A percentile compares a stretch with the other conserved stretches of the same genome.
Evolutionary conservation across 2,888 invertebrate genomes (phyloP).

Genomic region (Cheilosia urbana): DNA sequence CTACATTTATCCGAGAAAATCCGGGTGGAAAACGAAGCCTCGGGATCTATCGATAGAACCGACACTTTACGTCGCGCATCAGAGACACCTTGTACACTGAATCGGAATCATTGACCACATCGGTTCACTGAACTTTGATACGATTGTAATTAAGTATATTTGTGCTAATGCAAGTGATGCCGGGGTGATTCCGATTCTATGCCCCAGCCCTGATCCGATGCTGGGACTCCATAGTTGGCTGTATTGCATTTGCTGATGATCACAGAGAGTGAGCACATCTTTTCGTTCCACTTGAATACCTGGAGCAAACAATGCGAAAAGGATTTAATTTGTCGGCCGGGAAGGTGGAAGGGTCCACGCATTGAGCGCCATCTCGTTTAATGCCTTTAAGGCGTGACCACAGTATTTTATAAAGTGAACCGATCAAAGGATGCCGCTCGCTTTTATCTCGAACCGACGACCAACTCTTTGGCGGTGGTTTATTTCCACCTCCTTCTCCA

Average conservation of each 20-base stretch:
- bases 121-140: slow-evolving; percentile 37
- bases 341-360: slow-evolving; percentile 52
- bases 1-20: slow-evolving; percentile 28
- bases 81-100: slow-evolving; percentile 27
- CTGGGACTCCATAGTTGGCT: slow-evolving; percentile 5
- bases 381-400: slow-evolving; percentile 84
- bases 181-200: slow-evolving; percentile 11
- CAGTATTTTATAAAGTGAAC: slow-evolving; percentile 84
- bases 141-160: slow-evolving; percentile 58
- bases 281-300: slow-evolving; percentile 56
- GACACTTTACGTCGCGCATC: slow-evolving; percentile 19
- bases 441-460: slow-evolving; percentile 81
- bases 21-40: slow-evolving; percentile 10
- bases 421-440: slow-evolving; percentile 83
- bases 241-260: slow-evolving; percentile 40
- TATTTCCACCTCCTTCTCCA: slow-evolving; percentile 71
- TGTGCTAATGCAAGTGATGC: slow-evolving; percentile 45
- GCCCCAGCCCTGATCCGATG: slow-evolving; percentile 28
- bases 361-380: slow-evolving; percentile 84
- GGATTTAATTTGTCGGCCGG: slow-evolving; percentile 65
- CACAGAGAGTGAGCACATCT: slow-evolving; percentile 56
- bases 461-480: slow-evolving; percentile 73
- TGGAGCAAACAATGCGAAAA: slow-evolving; percentile 68
- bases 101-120: slow-evolving; percentile 57
- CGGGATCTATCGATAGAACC: slow-evolving; percentile 39